Percentiles rank a stretch among this genome's conserved stretches.
phyloP scores from a whole-genome alignment of 2,113 vertebrate species.

The Carassius carassius region DNA sequence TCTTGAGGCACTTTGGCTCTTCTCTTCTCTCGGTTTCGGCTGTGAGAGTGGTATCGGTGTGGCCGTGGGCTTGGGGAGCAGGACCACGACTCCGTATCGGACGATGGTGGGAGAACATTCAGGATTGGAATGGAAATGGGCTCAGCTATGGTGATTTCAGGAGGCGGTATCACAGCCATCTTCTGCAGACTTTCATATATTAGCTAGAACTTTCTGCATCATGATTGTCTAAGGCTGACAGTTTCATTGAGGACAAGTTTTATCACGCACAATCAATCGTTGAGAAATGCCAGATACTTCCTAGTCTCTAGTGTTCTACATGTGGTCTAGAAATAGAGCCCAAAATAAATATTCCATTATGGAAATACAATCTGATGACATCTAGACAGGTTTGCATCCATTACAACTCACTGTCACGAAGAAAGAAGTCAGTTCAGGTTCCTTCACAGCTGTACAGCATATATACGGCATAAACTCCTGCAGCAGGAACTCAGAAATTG shows the following conservation, averaged over 20 bases:
- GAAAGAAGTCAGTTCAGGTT: background rate
- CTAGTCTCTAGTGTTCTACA: background rate
- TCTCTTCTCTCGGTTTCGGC: slow-evolving; percentile 57
- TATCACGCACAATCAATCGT: background rate
- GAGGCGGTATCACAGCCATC: slow-evolving; percentile 61
- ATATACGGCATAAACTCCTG: background rate
- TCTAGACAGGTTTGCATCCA: background rate
- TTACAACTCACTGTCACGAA: background rate
- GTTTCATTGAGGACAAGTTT: background rate
- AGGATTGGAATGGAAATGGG: slow-evolving; percentile 70
- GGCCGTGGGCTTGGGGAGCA: slow-evolving; percentile 70
- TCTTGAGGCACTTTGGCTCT: slow-evolving; percentile 20
- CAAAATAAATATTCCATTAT: background rate
- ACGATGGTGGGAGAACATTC: slow-evolving; percentile 75
- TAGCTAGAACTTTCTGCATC: background rate
- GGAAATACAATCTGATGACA: slow-evolving; percentile 3
- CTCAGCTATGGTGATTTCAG: slow-evolving; percentile 57
- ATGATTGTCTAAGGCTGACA: background rate
- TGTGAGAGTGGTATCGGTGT: slow-evolving; percentile 47
- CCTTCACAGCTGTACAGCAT: background rate
- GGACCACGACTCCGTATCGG: slow-evolving; percentile 77
- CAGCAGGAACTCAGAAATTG: background rate
- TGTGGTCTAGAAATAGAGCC: background rate
- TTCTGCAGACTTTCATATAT: slow-evolving; percentile 46
- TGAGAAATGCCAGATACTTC: background rate